A percentile compares a stretch with the other conserved stretches of the same genome.
Conservation (phyloP, 2,113 vertebrate genomes). For the Rhabdornis inornatus region DNA sequence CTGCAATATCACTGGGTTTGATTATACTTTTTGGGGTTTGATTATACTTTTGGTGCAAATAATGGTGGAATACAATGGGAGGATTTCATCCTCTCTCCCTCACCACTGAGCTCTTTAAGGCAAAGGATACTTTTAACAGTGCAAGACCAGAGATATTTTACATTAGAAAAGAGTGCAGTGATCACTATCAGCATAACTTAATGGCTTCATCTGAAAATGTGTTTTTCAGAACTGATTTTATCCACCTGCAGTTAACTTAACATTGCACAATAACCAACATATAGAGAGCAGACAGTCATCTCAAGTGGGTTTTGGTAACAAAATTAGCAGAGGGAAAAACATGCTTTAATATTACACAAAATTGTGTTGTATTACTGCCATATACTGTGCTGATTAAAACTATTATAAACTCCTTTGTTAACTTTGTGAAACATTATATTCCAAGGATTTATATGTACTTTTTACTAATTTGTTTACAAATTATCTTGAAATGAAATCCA, state of each 20-base stretch:
- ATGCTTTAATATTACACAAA: neutral
- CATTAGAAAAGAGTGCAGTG: neutral
- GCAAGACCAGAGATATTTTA: neutral
- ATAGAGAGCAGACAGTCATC: neutral
- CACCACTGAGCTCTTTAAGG: neutral
- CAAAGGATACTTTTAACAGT: neutral
- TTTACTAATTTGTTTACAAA: conserved; percentile 59
- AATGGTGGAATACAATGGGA: neutral
- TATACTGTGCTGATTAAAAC: neutral
- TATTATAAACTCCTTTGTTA: neutral
- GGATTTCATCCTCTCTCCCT: neutral
- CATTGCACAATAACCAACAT: neutral
- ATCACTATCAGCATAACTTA: neutral
- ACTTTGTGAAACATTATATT: conserved; percentile 7
- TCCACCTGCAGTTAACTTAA: neutral
- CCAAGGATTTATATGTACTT: conserved; percentile 33
- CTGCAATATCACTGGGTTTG: neutral
- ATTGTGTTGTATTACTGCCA: neutral
- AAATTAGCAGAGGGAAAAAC: neutral
- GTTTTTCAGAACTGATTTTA: neutral
- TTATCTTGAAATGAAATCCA: conserved; percentile 66
- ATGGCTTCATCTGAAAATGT: neutral
- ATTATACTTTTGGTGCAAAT: neutral
- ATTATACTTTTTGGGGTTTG: neutral
- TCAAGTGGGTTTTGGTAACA: neutral